phyloP scores from a whole-genome alignment of 2,797 vertebrate genomes.

The Helicolenus hilgendorfi region DNA sequence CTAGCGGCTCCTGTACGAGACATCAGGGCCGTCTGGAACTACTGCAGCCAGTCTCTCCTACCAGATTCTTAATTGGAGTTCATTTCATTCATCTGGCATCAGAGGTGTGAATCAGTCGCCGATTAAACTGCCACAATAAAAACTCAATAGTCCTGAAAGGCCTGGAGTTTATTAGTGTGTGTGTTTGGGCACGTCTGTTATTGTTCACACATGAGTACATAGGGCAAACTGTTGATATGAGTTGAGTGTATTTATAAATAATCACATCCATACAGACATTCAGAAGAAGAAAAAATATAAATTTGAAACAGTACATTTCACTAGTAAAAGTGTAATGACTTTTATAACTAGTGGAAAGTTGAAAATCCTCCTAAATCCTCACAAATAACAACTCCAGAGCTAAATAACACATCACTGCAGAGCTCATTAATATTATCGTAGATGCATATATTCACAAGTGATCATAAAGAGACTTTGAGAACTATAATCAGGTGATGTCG shows the following conservation, averaged over 20 bases:
- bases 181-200: background rate
- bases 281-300: too few relatives aligned
- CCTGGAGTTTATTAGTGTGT: background rate
- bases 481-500: background rate
- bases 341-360: background rate
- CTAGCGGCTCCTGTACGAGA: background rate
- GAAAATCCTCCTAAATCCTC: background rate
- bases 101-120: background rate
- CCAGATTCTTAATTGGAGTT: background rate
- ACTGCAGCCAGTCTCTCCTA: background rate
- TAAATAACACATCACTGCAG: background rate
- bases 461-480: background rate
- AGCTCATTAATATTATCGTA: background rate
- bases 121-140: background rate
- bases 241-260: background rate
- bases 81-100: conserved; percentile 14
- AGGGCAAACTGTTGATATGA: background rate
- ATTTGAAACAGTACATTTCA: background rate
- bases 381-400: background rate
- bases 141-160: background rate
- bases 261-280: too few relatives aligned
- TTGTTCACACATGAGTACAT: background rate
- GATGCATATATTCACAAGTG: background rate
- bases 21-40: background rate
- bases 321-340: background rate